These are phyloP conservation scores for Sminthurinus signatus DNA, from an alignment of 1,140 invertebrate species.

Conservation along the genomic window DNA sequence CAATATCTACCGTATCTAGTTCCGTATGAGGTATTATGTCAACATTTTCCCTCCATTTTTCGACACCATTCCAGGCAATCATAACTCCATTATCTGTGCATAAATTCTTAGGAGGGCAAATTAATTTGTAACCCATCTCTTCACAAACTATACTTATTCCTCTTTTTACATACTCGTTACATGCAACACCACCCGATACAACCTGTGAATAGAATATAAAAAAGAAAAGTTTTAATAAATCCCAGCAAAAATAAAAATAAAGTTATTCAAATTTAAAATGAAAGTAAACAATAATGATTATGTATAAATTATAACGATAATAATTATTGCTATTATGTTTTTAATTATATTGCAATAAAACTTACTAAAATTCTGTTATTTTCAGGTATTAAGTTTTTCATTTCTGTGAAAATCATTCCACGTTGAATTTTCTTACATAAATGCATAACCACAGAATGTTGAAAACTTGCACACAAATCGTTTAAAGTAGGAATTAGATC, in stretches of 20 bases:
- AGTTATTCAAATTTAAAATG: too few relatives aligned
- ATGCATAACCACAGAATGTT: constrained; percentile 67
- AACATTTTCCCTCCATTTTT: constrained; percentile 52
- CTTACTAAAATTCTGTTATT: constrained; percentile 35
- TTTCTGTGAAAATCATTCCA: constrained; percentile 67
- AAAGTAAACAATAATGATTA: too few relatives aligned
- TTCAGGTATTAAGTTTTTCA: constrained; percentile 46
- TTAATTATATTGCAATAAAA: too few relatives aligned
- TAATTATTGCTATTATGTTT: too few relatives aligned
- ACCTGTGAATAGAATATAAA: constrained; percentile 52
- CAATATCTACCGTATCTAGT: constrained; percentile 48
- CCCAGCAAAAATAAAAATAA: too few relatives aligned
- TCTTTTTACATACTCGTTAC: constrained; percentile 74
- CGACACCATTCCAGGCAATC: constrained; percentile 97
- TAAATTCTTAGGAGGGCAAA: constrained; percentile 71
- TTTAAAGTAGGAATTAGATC: constrained; percentile 67
- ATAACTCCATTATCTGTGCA: constrained; percentile 99
- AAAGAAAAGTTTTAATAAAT: too few relatives aligned
- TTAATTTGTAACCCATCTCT: constrained; percentile 58
- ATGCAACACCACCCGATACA: constrained; percentile 91
- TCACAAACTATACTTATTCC: constrained; percentile 62
- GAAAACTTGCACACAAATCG: constrained; percentile 80
- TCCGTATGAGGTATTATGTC: constrained; percentile 46
- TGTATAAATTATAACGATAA: too few relatives aligned
- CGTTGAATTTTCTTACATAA: constrained; percentile 72